Evolutionary conservation across 1,140 invertebrate genomes (phyloP).

Genomic region (Stegodyphus mimosarum): DNA sequence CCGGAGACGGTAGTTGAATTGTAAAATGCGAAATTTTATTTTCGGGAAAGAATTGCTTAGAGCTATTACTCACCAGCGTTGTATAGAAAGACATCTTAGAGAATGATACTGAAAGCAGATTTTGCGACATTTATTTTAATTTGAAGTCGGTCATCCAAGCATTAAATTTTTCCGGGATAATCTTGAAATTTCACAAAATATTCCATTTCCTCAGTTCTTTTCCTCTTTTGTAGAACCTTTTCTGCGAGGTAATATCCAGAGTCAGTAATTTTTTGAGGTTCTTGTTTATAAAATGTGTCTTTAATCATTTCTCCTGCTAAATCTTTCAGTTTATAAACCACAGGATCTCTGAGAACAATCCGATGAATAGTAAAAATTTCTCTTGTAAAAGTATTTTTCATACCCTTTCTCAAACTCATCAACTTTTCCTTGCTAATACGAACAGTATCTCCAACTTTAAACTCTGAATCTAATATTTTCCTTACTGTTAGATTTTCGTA

Average conservation of each 20-base stretch:
- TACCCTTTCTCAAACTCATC: slow-evolving; percentile 58
- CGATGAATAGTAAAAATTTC: slow-evolving; percentile 48
- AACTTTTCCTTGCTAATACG: slow-evolving; percentile 45
- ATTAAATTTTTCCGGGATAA: slow-evolving; percentile 3
- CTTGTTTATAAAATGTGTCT: slow-evolving; percentile 53
- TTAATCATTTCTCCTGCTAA: slow-evolving; percentile 16
- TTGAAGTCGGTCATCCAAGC: neutral
- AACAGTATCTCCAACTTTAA: slow-evolving; percentile 65
- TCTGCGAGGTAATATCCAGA: neutral
- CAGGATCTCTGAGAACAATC: neutral
- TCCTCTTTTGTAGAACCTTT: neutral
- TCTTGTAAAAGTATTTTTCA: slow-evolving; percentile 37
- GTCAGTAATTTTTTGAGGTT: slow-evolving; percentile 20
- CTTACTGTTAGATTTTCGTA: neutral
- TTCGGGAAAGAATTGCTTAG: neutral
- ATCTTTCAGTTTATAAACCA: slow-evolving; percentile 39
- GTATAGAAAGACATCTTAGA: neutral
- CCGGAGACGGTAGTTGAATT: neutral
- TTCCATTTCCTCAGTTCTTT: slow-evolving; percentile 6
- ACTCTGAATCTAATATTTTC: slow-evolving; percentile 41
- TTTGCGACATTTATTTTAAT: neutral
- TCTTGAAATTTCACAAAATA: slow-evolving; percentile 29
- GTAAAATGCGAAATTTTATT: slow-evolving; percentile 5
- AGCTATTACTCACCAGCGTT: neutral
- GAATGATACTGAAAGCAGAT: neutral